Evolutionary conservation across 2,888 invertebrate genomes (phyloP).

Genomic region (Norana najaformis): DNA sequence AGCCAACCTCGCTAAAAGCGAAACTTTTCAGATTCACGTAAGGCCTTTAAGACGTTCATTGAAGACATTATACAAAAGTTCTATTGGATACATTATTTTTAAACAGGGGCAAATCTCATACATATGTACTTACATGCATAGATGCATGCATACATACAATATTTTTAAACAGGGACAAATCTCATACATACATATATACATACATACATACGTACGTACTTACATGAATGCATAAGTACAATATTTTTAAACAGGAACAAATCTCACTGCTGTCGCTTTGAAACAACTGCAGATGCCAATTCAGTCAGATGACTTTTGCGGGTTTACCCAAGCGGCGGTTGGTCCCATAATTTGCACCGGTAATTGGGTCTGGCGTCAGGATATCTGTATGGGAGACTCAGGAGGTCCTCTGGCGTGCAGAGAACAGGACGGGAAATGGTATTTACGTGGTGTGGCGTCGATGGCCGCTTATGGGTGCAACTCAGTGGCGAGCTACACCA

Average conservation of each 20-base stretch:
- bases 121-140: too few species aligned
- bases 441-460: constrained; percentile 2
- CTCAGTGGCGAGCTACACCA: neutral
- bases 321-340: neutral
- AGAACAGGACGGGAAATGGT: neutral
- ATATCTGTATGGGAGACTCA: neutral
- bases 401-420: neutral
- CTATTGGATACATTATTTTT: too few species aligned
- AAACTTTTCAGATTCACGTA: too few species aligned
- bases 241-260: neutral
- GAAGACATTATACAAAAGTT: too few species aligned
- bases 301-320: neutral
- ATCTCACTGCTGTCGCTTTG: neutral
- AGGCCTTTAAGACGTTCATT: too few species aligned
- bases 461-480: neutral
- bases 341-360: neutral
- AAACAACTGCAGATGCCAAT: constrained; percentile 5
- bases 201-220: too few species aligned
- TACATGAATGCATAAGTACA: too few species aligned
- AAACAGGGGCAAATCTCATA: too few species aligned
- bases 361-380: neutral
- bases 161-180: too few species aligned
- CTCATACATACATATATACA: too few species aligned
- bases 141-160: too few species aligned
- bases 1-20: too few species aligned